phyloP scores from a whole-genome alignment of 2,888 invertebrate genomes.

The Pyrrhia umbra region DNA sequence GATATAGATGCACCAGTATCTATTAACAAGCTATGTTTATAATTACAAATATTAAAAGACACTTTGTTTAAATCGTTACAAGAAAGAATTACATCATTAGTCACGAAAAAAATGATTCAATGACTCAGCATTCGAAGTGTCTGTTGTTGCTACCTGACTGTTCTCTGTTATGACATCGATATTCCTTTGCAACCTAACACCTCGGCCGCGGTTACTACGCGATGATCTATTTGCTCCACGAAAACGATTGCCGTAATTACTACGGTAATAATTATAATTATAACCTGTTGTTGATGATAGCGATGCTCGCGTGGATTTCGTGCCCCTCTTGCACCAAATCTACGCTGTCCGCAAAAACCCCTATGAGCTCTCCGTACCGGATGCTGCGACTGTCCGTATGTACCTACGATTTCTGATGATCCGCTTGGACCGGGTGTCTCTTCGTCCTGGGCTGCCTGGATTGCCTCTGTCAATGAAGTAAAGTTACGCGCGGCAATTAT shows the following conservation, averaged over 20 bases:
- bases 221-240: background rate
- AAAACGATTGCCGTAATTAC: background rate
- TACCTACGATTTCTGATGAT: constrained; percentile 2
- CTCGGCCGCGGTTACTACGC: background rate
- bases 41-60: too few relatives aligned
- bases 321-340: constrained; percentile 3
- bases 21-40: too few relatives aligned
- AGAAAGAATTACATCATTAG: too few relatives aligned
- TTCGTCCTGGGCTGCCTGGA: constrained; percentile 4
- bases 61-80: too few relatives aligned
- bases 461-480: constrained; percentile 9
- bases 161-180: constrained; percentile 13
- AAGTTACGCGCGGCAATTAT: constrained; percentile 1
- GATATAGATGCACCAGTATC: too few relatives aligned
- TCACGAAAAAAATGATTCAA: too few relatives aligned
- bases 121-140: too few relatives aligned
- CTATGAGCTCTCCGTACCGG: background rate
- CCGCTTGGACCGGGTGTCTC: background rate
- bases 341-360: background rate
- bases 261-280: background rate
- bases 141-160: too few relatives aligned
- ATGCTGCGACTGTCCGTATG: background rate
- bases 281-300: background rate
- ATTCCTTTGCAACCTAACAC: background rate
- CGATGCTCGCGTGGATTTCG: background rate